A percentile compares a stretch with the other conserved stretches of the same genome.
Conservation (phyloP, 2,888 invertebrate genomes). For the Aporophyla nigra region DNA sequence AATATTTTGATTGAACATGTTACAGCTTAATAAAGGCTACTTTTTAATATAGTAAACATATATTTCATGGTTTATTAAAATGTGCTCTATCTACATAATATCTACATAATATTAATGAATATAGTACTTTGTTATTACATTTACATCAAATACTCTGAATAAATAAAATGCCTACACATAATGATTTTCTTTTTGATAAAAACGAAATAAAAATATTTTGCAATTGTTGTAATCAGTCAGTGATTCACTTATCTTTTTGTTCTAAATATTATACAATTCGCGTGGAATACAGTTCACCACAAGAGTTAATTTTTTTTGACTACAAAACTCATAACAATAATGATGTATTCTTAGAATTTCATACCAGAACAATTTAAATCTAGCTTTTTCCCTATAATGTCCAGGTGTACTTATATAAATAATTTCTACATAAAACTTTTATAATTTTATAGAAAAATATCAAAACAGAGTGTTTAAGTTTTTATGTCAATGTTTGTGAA, state of each 20-base stretch:
- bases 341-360: not conserved
- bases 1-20: conserved; percentile 39
- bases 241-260: not conserved
- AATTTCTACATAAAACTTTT: not conserved
- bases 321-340: not conserved
- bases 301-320: not conserved
- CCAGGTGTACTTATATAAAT: not conserved
- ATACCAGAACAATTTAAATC: not conserved
- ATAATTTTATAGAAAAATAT: not conserved
- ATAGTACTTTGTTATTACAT: not conserved
- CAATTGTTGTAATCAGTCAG: not conserved
- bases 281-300: not conserved
- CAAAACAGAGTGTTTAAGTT: not conserved
- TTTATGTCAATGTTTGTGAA: too few relatives aligned
- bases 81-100: not conserved
- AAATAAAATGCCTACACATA: not conserved
- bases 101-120: not conserved
- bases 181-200: not conserved
- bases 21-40: not conserved
- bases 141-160: not conserved
- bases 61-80: not conserved
- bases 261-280: not conserved
- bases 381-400: not conserved
- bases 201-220: not conserved
- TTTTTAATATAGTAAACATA: not conserved